Conservation (phyloP, 1,140 invertebrate genomes). For the Bombus terrestris region DNA sequence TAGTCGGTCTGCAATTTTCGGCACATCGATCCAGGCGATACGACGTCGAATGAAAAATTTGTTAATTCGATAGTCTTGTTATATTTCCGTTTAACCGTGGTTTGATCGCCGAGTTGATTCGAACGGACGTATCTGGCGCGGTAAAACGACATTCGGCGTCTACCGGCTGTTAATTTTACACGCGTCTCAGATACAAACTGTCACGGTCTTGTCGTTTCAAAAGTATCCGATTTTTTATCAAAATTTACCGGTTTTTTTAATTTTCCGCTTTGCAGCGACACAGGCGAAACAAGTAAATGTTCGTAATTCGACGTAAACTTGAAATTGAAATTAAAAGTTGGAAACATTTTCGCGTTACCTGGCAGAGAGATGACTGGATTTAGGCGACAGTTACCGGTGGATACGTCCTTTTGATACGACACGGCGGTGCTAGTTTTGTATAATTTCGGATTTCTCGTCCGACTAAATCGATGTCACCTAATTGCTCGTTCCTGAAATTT, state of each 20-base stretch:
- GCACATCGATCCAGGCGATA: not conserved
- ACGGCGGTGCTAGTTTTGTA: too few species aligned
- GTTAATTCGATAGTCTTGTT: slow-evolving; percentile 26
- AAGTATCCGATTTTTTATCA: too few species aligned
- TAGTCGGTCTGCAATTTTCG: slow-evolving; percentile 37
- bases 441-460: not conserved
- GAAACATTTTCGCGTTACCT: too few species aligned
- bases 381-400: too few species aligned
- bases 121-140: too few species aligned
- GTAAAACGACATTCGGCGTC: too few species aligned
- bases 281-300: too few species aligned
- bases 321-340: too few species aligned
- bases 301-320: rapidly evolving
- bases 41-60: not conserved
- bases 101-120: too few species aligned
- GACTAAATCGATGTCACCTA: not conserved
- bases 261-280: rapidly evolving
- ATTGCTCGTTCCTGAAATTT: not conserved
- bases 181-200: too few species aligned
- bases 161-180: not conserved
- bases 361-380: rapidly evolving
- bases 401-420: too few species aligned
- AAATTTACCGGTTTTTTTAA: rapidly evolving
- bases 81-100: not conserved
- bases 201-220: too few species aligned